phyloP scores from a whole-genome alignment of 1,140 invertebrate genomes.

The Hetaerina americana region DNA sequence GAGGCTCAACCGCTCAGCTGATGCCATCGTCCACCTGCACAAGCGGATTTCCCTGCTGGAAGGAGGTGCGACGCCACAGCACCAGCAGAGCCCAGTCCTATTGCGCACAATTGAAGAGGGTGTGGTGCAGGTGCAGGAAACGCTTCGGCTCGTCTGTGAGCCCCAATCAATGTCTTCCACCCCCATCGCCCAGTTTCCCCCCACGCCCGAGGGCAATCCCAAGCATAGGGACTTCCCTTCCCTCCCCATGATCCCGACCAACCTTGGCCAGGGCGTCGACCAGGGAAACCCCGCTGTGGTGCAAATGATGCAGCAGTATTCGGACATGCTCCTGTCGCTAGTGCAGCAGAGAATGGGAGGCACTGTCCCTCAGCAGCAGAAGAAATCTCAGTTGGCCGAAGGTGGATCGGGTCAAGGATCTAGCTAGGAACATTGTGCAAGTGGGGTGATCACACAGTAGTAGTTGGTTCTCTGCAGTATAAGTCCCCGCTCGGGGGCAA shows the following conservation, averaged over 20 bases:
- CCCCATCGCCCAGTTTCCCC: neutral
- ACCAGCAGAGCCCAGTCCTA: neutral
- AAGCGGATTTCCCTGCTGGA: slow-evolving; percentile 33
- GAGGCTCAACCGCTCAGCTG: slow-evolving; percentile 45
- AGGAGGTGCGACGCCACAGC: neutral
- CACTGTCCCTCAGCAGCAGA: slow-evolving; percentile 3
- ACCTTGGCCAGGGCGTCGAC: neutral
- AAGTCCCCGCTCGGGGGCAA: no score
- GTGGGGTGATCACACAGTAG: no score
- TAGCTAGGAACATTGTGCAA: no score
- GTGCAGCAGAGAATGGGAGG: slow-evolving; percentile 47
- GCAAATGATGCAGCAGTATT: slow-evolving; percentile 50
- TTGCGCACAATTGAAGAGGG: neutral
- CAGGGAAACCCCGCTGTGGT: slow-evolving; percentile 24
- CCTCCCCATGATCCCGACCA: neutral
- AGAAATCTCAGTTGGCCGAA: no score
- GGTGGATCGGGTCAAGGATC: neutral
- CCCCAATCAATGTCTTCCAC: neutral
- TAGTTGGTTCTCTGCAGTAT: no score
- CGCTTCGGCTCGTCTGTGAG: neutral
- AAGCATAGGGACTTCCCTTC: neutral
- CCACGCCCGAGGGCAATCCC: neutral
- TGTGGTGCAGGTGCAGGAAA: neutral
- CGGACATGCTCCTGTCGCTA: slow-evolving; percentile 42
- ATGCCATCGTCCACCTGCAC: slow-evolving; percentile 50